Evolutionary conservation across 53 echinoderm and acorn worm genomes (phyloP).

Genomic region (Glandiceps talaboti): DNA sequence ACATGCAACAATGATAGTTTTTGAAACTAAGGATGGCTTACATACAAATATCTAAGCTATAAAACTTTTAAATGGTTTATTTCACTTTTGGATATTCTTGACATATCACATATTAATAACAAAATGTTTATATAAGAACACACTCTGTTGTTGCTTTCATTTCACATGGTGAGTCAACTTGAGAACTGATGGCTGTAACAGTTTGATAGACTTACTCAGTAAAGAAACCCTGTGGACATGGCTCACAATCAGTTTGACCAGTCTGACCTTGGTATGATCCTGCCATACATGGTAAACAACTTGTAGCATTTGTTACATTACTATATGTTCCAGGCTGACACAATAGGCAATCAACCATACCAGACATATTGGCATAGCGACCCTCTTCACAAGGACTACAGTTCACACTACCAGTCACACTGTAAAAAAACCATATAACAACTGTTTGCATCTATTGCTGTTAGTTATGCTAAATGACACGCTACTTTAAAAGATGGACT

Average conservation of each 20-base stretch:
- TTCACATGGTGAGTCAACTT: conserved; percentile 4
- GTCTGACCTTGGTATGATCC: conserved; percentile 11
- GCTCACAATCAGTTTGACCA: conserved; percentile 14
- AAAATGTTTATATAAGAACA: too few species aligned
- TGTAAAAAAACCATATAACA: not conserved
- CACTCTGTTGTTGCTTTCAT: too few species aligned
- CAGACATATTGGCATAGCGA: conserved; percentile 40
- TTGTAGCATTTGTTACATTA: conserved; percentile 6
- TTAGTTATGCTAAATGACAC: too few species aligned
- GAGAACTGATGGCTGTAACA: not conserved
- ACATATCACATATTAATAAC: too few species aligned
- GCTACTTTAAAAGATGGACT: too few species aligned
- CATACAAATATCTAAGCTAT: too few species aligned
- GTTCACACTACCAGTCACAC: conserved; percentile 20
- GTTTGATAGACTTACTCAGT: conserved; percentile 4
- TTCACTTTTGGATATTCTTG: too few species aligned
- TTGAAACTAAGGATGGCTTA: too few species aligned
- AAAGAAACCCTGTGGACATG: conserved; percentile 16
- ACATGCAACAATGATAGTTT: too few species aligned
- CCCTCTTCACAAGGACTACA: conserved; percentile 36
- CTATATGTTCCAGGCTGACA: conserved; percentile 38
- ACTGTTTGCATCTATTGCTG: not conserved
- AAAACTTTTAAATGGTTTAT: too few species aligned
- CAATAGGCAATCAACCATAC: conserved; percentile 20
- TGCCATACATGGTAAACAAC: conserved; percentile 15